These are phyloP conservation scores for Notothenia coriiceps DNA, from an alignment of 2,113 vertebrate species.

Conservation along the genomic window DNA sequence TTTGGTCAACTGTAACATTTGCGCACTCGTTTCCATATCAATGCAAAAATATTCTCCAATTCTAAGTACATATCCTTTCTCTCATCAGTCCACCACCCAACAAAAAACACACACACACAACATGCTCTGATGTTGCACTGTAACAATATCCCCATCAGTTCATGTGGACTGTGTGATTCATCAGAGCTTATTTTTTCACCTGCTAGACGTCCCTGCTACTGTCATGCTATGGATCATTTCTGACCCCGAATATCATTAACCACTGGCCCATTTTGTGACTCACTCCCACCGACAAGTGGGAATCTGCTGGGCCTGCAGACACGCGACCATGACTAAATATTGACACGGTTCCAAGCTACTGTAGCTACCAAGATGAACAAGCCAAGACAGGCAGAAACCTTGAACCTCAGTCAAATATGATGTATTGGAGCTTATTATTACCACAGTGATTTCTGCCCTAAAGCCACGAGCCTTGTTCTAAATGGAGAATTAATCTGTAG, in stretches of 20 bases:
- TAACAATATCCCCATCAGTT: not conserved
- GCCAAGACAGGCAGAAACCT: conserved; percentile 55
- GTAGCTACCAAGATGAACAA: conserved; percentile 67
- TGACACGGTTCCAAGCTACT: conserved; percentile 62
- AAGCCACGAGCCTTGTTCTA: conserved; percentile 33
- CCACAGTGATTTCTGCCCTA: conserved; percentile 38
- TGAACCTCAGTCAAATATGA: conserved; percentile 64
- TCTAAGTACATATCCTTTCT: conserved; percentile 36
- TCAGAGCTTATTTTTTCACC: conserved; percentile 58
- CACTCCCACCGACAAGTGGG: conserved; percentile 61
- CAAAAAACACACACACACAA: not conserved
- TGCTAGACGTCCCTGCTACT: conserved; percentile 38
- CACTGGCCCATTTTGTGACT: conserved; percentile 54
- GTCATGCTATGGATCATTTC: conserved; percentile 31
- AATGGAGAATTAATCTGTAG: conserved; percentile 54
- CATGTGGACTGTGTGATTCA: conserved; percentile 34
- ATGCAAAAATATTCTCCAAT: conserved; percentile 53
- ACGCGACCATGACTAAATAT: conserved; percentile 73
- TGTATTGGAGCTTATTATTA: conserved; percentile 52
- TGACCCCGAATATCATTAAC: conserved; percentile 38
- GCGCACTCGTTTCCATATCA: conserved; percentile 64
- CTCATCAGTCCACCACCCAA: not conserved
- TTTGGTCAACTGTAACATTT: conserved; percentile 58
- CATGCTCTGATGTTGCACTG: not conserved
- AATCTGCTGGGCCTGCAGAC: conserved; percentile 56